Conservation (phyloP, 2,888 invertebrate species). For the Euzophera pinguis region DNA sequence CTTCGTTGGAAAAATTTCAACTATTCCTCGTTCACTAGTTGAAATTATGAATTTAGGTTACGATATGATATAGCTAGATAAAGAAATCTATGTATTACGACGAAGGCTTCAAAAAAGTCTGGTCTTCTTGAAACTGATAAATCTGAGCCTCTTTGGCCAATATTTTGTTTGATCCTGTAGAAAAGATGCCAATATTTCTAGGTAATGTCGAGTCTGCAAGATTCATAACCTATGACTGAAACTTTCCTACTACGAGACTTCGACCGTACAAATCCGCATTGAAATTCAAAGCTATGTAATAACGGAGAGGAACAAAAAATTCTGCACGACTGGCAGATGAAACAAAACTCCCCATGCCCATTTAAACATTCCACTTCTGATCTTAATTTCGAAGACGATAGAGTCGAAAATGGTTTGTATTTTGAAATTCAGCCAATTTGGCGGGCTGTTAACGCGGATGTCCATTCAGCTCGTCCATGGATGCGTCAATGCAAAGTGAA, state of each 20-base stretch:
- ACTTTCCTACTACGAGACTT: neutral
- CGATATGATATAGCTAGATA: no score
- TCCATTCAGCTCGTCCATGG: conserved; percentile 23
- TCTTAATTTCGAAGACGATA: conserved; percentile 9
- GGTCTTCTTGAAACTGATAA: no score
- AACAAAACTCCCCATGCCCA: conserved; percentile 37
- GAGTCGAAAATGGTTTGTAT: conserved; percentile 15
- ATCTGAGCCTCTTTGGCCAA: no score
- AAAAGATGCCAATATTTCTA: no score
- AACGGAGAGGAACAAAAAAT: conserved; percentile 24
- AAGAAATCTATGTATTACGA: no score
- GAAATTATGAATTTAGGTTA: no score
- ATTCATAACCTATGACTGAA: neutral
- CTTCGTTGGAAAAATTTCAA: no score
- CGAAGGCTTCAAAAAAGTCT: no score
- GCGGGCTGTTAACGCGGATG: conserved; percentile 24
- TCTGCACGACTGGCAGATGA: conserved; percentile 35
- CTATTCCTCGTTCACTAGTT: no score
- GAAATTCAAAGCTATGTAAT: conserved; percentile 25
- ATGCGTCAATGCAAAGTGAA: conserved; percentile 27
- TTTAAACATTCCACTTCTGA: conserved; percentile 9
- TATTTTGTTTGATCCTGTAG: no score
- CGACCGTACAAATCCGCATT: conserved; percentile 16
- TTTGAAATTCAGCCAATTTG: conserved; percentile 18
- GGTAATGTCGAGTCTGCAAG: no score